Evolutionary conservation across 2,113 vertebrate species (phyloP), one percentile per base, ranked within the genome.

Genomic region (Bubalus kerabau): DNA sequence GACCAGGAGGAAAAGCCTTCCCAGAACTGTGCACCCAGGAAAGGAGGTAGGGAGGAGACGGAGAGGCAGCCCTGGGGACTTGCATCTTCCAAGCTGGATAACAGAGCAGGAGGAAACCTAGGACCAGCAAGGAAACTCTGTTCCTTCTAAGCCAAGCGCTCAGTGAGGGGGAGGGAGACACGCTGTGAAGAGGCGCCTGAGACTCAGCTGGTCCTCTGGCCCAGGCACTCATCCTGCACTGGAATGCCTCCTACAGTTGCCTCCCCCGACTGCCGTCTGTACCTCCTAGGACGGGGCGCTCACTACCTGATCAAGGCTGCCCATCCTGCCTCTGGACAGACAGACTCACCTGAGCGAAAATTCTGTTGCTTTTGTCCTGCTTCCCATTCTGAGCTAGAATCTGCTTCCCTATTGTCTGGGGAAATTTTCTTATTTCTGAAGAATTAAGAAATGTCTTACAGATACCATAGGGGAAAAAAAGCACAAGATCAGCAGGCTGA

Each of bases 341-440:
- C 46, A 71, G 19, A 28, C 16, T 24, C 8, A 57, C 82, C 71
- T 15, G 19, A 40, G 46, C 32, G 46, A n/a, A 52, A 81, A 24
- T 43, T 40, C 2, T 40, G 17, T 59, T 62, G 76, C 46, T 46
- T n/a, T 46, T n/a, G 50, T 59, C 78, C 28, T 56, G 56, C 8
- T 71, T 92, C 82, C 40, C 60, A 54, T 40, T 43, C 43, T 60
- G 57, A 84, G 32, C 50, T 87, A 9, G 16, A 56, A 50, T 30
- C 50, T 91, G 59, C 46, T 64, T 92, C 80, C 28, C 36, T 82
- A 60, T 12, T 80, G 2, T 71, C 96, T 50, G n/a, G 52, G 54
- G 23, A 80, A 30, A 88, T 46, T 91, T 88, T 84, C 40, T 91
- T 84, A 78, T 80, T 80, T 80, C 76, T 80, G 32, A 80, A 30